Percentiles rank a stretch among this genome's conserved stretches.
These are phyloP conservation scores for Hafferia zeledoni DNA, from an alignment of 2,797 vertebrate species.

Conservation along the genomic window DNA sequence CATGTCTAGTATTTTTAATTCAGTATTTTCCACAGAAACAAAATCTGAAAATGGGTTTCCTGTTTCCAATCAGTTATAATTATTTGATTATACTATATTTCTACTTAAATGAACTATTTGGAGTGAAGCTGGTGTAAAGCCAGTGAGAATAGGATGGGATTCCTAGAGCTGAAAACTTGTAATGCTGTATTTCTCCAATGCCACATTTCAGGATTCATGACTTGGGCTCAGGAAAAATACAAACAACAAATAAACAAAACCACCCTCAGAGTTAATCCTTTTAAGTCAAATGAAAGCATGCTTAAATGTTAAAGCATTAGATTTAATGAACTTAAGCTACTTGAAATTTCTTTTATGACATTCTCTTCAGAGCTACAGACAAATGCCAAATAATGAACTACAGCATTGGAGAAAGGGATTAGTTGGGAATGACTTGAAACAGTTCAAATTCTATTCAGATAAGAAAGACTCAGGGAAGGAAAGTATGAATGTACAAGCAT, in stretches of 20 bases:
- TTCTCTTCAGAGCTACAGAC: not conserved
- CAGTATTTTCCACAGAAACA: not conserved
- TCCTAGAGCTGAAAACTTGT: not conserved
- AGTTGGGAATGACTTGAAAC: not conserved
- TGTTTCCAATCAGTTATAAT: not conserved
- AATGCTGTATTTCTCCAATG: not conserved
- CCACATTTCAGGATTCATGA: not conserved
- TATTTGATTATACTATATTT: not conserved
- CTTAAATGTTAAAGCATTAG: not conserved
- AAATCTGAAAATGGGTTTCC: not conserved
- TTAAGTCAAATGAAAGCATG: not conserved
- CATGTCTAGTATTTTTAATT: not conserved
- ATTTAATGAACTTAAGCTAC: not conserved
- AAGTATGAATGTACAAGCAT: not conserved
- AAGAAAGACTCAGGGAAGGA: not conserved
- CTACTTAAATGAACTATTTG: not conserved
- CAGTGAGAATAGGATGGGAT: not conserved
- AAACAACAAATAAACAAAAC: not conserved
- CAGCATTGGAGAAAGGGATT: not conserved
- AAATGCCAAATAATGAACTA: not conserved
- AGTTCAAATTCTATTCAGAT: not conserved
- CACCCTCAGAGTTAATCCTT: not conserved
- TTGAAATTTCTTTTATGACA: not conserved
- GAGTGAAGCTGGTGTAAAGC: not conserved
- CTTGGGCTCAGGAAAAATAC: not conserved